Evolutionary conservation across 2,797 vertebrate genomes (phyloP).

Genomic region (Natrix natrix): DNA sequence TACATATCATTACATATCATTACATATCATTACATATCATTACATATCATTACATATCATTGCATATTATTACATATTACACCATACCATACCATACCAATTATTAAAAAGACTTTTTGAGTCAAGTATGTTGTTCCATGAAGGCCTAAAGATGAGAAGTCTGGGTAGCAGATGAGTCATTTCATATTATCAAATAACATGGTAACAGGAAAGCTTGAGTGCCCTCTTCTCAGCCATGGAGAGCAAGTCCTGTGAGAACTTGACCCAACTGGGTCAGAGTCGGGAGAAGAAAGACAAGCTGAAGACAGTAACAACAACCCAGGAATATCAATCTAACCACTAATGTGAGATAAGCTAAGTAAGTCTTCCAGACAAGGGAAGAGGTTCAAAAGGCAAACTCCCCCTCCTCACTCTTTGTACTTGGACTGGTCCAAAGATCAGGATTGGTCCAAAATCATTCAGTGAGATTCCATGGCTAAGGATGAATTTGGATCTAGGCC

Average conservation of each 20-base stretch:
- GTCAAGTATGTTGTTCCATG: not conserved
- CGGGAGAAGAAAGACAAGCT: too few relatives aligned
- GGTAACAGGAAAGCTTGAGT: not conserved
- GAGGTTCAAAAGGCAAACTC: not conserved
- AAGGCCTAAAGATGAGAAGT: not conserved
- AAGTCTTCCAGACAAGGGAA: not conserved
- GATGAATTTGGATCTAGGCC: not conserved
- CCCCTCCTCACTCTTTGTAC: not conserved
- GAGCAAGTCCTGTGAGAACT: not conserved
- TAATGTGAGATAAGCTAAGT: not conserved
- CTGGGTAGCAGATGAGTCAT: not conserved
- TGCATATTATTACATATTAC: too few relatives aligned
- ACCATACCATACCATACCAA: too few relatives aligned
- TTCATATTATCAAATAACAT: not conserved
- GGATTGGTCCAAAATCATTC: not conserved
- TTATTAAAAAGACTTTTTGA: not conserved
- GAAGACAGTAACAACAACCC: too few relatives aligned
- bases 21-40: too few relatives aligned
- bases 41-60: too few relatives aligned
- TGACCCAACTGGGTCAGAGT: not conserved
- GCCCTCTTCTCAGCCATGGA: not conserved
- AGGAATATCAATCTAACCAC: too few relatives aligned
- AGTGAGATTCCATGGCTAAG: not conserved
- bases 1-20: too few relatives aligned
- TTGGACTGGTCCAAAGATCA: not conserved